Evolutionary conservation across 2,113 vertebrate species (phyloP), one percentile per base, ranked within the genome.

Genomic region (Galbula dea): DNA sequence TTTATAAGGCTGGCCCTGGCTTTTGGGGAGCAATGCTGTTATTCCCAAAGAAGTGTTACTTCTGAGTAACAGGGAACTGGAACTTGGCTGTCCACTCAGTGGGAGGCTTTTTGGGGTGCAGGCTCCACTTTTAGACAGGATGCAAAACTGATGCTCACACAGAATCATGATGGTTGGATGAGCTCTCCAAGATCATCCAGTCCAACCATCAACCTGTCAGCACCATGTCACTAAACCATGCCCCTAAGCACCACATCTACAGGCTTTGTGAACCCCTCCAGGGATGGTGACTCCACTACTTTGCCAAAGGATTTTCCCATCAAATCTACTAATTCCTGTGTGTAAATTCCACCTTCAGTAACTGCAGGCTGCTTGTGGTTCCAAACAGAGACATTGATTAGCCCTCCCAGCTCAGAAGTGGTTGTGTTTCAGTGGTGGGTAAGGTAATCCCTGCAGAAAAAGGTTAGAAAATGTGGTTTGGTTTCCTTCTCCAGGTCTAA

Each of bases 41-140:
- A 41, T 18, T 54, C 39, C 26, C 20, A 26, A 41, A 76, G 39
- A 59, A 63, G 19, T 24, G 18, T 30, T 43, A 23, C 49, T 75
- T 7, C 76, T 76, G 24, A 2, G 49, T 34, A 24, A 6, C 0
- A 68, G 49, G 32, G 45, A 85, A 43, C 34, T 45, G 34, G 18
- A 9, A 5, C 0, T 0, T 3, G 66, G 55, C 5, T 62, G 5
- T n/a, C n/a, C 14, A 4, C 37, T 46, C 61, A 46, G 77, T 32
- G 57, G 6, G 55, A 83, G 46, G 4, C 34, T 84, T 66, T 9
- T 19, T 18, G 12, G 63, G 46, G 61, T 37, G 57, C 84, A 75
- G 65, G 65, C 68, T 88, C 37, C 51, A 41, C 48, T 88, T 73
- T 66, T 1, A 83, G 48, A 45, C 16, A 6, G 0, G 4, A 29